A percentile compares a stretch with the other conserved stretches of the same genome.
phyloP scores from a whole-genome alignment of 2,797 vertebrate genomes.

The Harpagifer antarcticus region DNA sequence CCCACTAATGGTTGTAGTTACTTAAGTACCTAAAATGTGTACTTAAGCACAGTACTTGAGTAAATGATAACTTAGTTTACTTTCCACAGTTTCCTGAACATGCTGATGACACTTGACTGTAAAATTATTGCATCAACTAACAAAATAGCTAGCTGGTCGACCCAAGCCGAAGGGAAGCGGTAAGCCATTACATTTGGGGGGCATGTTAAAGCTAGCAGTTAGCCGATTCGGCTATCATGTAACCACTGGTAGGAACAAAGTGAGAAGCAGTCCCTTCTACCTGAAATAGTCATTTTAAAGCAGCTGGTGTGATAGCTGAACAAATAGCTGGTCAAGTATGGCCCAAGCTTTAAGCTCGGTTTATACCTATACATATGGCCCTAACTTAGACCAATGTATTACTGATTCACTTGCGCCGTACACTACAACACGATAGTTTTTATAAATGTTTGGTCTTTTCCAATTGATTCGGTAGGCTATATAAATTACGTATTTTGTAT shows the following conservation, averaged over 20 bases:
- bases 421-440: fast-evolving
- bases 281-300: background rate
- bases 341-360: no score
- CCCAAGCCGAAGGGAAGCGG: no score
- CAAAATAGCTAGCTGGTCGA: no score
- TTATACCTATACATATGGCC: background rate
- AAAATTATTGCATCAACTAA: conserved; percentile 36
- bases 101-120: background rate
- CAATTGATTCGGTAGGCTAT: background rate
- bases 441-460: background rate
- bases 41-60: no score
- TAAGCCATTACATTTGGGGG: background rate
- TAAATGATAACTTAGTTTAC: no score
- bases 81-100: background rate
- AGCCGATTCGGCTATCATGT: background rate
- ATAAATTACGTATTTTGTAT: background rate
- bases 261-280: no score
- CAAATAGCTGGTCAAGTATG: no score
- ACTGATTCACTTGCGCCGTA: background rate
- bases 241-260: background rate
- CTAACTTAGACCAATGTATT: background rate
- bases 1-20: no score
- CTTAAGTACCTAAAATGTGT: no score
- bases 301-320: no score
- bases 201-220: background rate